phyloP scores from a whole-genome alignment of 2,888 invertebrate genomes.

The Formica aserva region DNA sequence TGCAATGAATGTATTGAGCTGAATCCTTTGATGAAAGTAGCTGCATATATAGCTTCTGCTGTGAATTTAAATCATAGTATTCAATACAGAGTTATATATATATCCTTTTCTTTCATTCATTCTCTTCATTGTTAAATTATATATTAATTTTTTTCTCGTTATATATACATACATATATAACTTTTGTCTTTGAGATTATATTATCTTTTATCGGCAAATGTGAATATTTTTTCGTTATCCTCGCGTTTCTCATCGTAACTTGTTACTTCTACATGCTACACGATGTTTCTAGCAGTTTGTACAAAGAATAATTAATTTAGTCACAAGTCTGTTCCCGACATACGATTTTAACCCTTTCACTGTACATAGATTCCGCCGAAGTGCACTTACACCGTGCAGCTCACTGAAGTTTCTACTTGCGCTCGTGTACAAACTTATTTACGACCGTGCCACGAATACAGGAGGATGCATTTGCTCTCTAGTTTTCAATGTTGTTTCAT shows the following conservation, averaged over 20 bases:
- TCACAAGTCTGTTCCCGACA: conserved; percentile 44
- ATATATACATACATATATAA: background rate
- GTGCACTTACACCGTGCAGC: conserved; percentile 42
- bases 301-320: conserved; percentile 55
- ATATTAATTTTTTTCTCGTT: background rate
- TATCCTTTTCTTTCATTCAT: background rate
- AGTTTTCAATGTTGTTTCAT: conserved; percentile 42
- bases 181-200: background rate
- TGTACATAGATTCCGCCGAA: conserved; percentile 43
- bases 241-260: background rate
- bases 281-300: conserved; percentile 38
- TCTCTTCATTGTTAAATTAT: conserved; percentile 13
- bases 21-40: conserved; percentile 31
- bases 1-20: conserved; percentile 5
- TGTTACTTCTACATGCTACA: background rate
- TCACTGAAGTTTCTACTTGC: conserved; percentile 47
- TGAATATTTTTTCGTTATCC: background rate
- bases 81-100: background rate
- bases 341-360: conserved; percentile 51
- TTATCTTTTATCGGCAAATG: background rate
- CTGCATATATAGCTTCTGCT: background rate
- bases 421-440: conserved; percentile 51
- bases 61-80: conserved; percentile 7
- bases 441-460: conserved; percentile 48
- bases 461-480: conserved; percentile 42